phyloP scores from a whole-genome alignment of 2,888 invertebrate species.

The Encarsia formosa region DNA sequence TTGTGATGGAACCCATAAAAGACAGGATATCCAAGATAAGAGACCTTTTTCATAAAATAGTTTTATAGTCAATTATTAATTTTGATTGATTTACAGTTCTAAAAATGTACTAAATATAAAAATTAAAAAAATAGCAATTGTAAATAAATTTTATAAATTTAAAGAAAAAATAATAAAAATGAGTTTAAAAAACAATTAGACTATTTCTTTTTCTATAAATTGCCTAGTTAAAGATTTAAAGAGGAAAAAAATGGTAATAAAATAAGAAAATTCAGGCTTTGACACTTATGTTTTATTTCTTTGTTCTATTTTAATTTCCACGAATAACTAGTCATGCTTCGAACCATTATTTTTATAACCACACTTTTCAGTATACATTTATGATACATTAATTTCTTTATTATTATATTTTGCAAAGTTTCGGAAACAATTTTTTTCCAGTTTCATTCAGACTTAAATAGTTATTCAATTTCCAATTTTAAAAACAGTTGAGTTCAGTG shows the following conservation, averaged over 20 bases:
- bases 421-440: background rate
- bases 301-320: conserved; percentile 2
- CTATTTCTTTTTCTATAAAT: background rate
- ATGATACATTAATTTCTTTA: conserved; percentile 15
- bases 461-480: no score
- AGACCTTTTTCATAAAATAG: conserved; percentile 16
- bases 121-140: no score
- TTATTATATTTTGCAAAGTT: conserved; percentile 5
- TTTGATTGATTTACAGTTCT: no score
- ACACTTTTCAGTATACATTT: conserved; percentile 13
- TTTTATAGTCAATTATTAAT: no score
- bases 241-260: background rate
- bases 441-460: conserved; percentile 2
- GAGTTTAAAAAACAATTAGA: no score
- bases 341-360: conserved; percentile 3
- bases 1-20: conserved; percentile 93
- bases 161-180: no score
- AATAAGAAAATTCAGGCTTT: background rate
- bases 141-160: no score
- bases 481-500: no score
- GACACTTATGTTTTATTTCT: conserved; percentile 9
- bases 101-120: no score
- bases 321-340: background rate
- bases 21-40: conserved; percentile 50
- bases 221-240: background rate